Conservation (phyloP, 2,113 vertebrate species). For the Strigops habroptila region DNA sequence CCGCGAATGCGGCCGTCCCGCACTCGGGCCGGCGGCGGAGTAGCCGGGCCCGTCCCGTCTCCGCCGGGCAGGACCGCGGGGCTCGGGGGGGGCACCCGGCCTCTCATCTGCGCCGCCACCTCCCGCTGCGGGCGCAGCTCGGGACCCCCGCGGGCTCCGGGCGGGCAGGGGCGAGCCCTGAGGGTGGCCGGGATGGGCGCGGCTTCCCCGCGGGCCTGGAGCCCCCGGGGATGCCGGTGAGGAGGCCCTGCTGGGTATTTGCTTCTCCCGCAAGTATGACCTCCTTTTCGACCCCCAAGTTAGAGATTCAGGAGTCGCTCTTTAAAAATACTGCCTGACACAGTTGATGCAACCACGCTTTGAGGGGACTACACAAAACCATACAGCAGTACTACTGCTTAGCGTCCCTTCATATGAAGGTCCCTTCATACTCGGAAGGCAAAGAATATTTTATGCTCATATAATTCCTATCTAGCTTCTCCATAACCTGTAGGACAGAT, state of each 20-base stretch:
- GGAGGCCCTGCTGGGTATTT: neutral
- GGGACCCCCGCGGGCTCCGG: neutral
- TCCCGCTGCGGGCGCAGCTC: neutral
- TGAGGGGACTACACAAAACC: neutral
- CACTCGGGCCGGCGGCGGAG: neutral
- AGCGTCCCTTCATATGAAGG: neutral
- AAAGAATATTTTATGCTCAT: neutral
- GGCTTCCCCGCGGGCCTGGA: neutral
- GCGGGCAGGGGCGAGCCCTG: neutral
- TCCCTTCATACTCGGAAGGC: fast-evolving
- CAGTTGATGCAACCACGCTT: neutral
- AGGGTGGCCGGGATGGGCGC: fast-evolving
- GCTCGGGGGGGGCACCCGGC: neutral
- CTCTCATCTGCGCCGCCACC: neutral
- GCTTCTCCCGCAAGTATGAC: neutral
- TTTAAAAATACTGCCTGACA: neutral
- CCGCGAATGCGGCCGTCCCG: too few species aligned
- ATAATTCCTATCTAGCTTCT: neutral
- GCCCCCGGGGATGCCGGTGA: too few species aligned
- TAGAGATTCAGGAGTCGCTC: neutral
- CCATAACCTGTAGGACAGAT: neutral
- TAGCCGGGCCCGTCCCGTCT: neutral
- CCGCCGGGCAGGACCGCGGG: too few species aligned
- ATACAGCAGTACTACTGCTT: neutral
- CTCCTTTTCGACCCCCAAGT: neutral